A percentile compares a stretch with the other conserved stretches of the same genome.
Conservation (phyloP, 1,140 invertebrate species). For the Delia radicum region DNA sequence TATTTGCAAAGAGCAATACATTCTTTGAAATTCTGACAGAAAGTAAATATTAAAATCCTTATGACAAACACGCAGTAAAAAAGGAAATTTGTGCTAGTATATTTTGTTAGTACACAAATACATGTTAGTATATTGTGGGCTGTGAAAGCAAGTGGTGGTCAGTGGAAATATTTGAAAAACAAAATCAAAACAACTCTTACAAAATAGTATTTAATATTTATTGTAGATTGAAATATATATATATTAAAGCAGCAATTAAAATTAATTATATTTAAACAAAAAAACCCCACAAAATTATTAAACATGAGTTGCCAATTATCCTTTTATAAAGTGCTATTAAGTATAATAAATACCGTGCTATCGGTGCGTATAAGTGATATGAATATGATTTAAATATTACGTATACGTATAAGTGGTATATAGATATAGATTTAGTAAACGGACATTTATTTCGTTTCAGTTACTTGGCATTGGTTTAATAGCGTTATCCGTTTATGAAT, state of each 20-base stretch:
- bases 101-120: background rate
- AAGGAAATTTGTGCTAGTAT: too few species aligned
- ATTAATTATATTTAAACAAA: background rate
- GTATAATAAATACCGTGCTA: slow-evolving; percentile 46
- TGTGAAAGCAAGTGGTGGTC: background rate
- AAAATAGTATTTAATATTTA: background rate
- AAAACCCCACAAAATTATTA: background rate
- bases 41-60: too few species aligned
- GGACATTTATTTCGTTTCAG: slow-evolving; percentile 26
- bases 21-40: too few species aligned
- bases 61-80: too few species aligned
- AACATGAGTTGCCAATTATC: slow-evolving; percentile 28
- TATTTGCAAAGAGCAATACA: too few species aligned
- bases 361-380: slow-evolving; percentile 46
- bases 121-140: background rate
- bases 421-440: too few species aligned
- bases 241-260: too few species aligned
- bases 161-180: background rate
- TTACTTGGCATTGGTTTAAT: slow-evolving; percentile 48
- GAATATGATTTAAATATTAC: background rate
- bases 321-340: slow-evolving; percentile 44
- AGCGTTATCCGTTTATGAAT: slow-evolving; percentile 46
- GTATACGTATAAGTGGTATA: background rate
- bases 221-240: too few species aligned
- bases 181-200: background rate